Base-by-base conservation (phyloP, 2,888 invertebrate genomes). In the Autographa gamma region DNA sequence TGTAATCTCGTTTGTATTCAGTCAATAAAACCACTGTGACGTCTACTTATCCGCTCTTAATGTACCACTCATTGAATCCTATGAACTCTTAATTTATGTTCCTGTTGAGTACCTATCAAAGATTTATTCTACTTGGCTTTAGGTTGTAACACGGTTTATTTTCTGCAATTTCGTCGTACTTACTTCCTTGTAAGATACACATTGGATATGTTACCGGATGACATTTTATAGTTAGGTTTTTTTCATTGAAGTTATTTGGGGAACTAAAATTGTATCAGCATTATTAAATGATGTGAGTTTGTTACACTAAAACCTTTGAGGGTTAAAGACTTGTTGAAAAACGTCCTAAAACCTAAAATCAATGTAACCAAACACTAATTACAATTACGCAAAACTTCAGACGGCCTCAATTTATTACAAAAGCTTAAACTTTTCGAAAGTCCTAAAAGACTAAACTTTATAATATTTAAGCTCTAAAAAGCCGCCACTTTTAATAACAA, bases 1-100 rank as follows among this genome's bases (percentile, higher is more conserved):
- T 48, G 25, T 56, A 56, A 56, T 56, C 54, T 56, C 25, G 54
- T 56, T 56, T 56, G 54, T n/a, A 48, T 48, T 48, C 48, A 48
- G n/a, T 48, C 48, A 48, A 48, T 48, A 48, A 43, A 48, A n/a
- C 48, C 48, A n/a, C 48, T 48, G 48, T n/a, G 48, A 48, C 48
- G 7, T 48, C 48, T n/a, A 48, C 48, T 48, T n/a, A n/a, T n/a
- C 48, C 48, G 2, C 48, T 48, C n/a, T n/a, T 48, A 48, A 48
- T n/a, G 48, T 48, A 48, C n/a, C 48, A n/a, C 48, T 48, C n/a
- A 48, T 48, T 48, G 48, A 48, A 48, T 48, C 48, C 48, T 48
- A 16, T 16, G n/a, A 16, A 48, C 48, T 48, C 38, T 38, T 38
- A 38, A n/a, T 48, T 48, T 48, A 48, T n/a, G n/a, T 16, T 48